A percentile compares a stretch with the other conserved stretches of the same genome.
Evolutionary conservation across 2,888 invertebrate species (phyloP).

Genomic region (Melanostoma scalare): DNA sequence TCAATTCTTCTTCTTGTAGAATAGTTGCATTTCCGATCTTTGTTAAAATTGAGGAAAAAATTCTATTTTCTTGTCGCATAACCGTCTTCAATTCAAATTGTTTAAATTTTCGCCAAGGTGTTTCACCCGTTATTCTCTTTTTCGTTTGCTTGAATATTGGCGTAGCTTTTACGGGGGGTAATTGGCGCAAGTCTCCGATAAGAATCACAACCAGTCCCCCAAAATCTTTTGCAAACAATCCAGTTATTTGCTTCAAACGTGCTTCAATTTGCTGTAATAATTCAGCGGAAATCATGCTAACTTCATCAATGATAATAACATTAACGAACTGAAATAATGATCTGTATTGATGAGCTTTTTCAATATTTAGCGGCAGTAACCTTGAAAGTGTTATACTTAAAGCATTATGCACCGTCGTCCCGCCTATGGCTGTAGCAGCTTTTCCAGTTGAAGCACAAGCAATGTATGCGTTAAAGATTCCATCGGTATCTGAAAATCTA

Average conservation of each 20-base stretch:
- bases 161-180: constrained; percentile 77
- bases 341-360: constrained; percentile 70
- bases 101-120: constrained; percentile 75
- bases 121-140: constrained; percentile 69
- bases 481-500: constrained; percentile 77
- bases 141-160: constrained; percentile 75
- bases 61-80: constrained; percentile 76
- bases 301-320: constrained; percentile 78
- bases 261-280: constrained; percentile 75
- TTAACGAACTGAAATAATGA: constrained; percentile 71
- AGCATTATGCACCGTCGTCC: constrained; percentile 77
- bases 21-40: constrained; percentile 71
- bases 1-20: constrained; percentile 57
- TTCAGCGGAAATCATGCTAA: constrained; percentile 78
- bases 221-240: constrained; percentile 76
- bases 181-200: constrained; percentile 78
- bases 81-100: constrained; percentile 76
- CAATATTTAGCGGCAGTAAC: constrained; percentile 71
- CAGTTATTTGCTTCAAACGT: constrained; percentile 78
- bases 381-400: constrained; percentile 74
- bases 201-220: constrained; percentile 78
- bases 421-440: constrained; percentile 79
- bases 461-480: constrained; percentile 79
- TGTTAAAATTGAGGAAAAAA: constrained; percentile 74
- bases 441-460: constrained; percentile 80